A percentile compares a stretch with the other conserved stretches of the same genome.
Conservation (phyloP, 2,797 vertebrate genomes). For the Peromyscus melanophrys region DNA sequence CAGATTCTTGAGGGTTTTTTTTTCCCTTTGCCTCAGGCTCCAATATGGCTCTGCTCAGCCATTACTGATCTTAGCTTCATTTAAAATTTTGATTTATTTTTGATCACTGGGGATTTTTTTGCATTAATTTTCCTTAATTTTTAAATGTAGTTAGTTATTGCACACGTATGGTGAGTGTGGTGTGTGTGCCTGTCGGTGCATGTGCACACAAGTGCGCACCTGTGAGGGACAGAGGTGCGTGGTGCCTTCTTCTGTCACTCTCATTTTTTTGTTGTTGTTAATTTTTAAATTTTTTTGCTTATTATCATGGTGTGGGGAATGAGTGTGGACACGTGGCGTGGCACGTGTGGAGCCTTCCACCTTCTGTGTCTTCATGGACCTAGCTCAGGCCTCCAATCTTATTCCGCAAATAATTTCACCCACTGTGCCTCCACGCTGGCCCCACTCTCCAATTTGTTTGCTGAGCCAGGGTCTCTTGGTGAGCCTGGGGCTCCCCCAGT, state of each 20-base stretch:
- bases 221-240: not conserved
- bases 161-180: not conserved
- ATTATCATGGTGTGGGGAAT: not conserved
- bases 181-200: not conserved
- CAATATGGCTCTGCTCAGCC: not conserved
- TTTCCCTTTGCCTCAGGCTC: not conserved
- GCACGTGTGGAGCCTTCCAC: not conserved
- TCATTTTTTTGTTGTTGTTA: not conserved
- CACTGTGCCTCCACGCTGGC: not conserved
- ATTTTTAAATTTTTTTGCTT: not conserved
- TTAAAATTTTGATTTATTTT: conserved; percentile 13
- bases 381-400: not conserved
- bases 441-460: not conserved
- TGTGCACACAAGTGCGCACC: not conserved
- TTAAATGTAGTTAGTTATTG: not conserved
- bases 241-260: not conserved
- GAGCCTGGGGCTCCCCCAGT: not conserved
- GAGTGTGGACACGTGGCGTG: not conserved
- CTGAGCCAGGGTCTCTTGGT: not conserved
- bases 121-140: not conserved
- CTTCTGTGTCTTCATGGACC: not conserved
- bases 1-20: not conserved
- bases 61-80: not conserved
- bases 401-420: not conserved
- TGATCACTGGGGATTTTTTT: not conserved